Evolutionary conservation across 1,140 invertebrate genomes (phyloP), one percentile per base, ranked within the genome.

Genomic region (Magallana angulata): DNA sequence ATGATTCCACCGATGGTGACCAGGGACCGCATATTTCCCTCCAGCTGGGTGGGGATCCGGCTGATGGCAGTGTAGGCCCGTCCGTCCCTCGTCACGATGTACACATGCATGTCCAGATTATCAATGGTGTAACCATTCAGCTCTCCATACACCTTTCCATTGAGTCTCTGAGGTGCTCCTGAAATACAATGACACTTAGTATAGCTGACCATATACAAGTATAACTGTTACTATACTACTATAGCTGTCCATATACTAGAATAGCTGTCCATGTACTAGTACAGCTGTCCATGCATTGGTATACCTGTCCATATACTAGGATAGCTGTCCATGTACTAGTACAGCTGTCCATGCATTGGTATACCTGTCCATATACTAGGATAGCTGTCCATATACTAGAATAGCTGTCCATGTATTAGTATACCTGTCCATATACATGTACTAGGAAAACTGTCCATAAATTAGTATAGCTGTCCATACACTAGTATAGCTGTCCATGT

Each of bases 31-130:
- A 98, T 95, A 91, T 97, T 96, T 18, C 96, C 96, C 0, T 98
- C 98, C 57, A 98, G 95, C 18, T 95, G 94, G 16, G 96, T 94
- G 0, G 97, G 97, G 3, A 98, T 95, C 84, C 97, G 96, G 2
- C 98, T 98, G 18, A 99, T 95, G 8, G 98, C 98, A 0, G 98
- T 99, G 93, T 99, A 99, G 2, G 97, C 97, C 87, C 98, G 95
- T 4, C 97, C 98, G 93, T 99, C 98, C 14, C 96, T 95, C 5
- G 97, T 97, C 4, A 98, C 97, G 0, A 99, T 97, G 93, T 99
- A 99, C 0, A 98, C 97, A 95, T 99, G 98, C 82, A 99, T 95
- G 93, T 98, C 97, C n/a, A 97, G 96, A 59, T 97, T 96, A 12
- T 96, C 96, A 3, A 98, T 95, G 18, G 95, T 94, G 48, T 97